phyloP scores from a whole-genome alignment of 2,888 invertebrate species.

The Endotricha flammealis region DNA sequence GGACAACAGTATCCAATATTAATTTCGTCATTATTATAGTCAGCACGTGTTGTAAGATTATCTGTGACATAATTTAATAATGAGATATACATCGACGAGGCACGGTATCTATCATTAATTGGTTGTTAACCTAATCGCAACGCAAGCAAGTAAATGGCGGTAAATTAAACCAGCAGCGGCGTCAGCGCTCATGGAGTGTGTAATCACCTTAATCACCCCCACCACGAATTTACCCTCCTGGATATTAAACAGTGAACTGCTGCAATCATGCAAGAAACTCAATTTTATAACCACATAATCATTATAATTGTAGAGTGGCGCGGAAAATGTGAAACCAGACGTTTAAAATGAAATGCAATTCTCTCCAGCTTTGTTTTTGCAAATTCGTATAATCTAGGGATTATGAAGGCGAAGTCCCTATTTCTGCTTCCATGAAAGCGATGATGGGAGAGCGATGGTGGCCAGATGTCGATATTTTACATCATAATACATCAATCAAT shows the following conservation, averaged over 20 bases:
- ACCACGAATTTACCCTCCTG: constrained; percentile 18
- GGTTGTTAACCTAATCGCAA: constrained; percentile 34
- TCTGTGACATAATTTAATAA: constrained; percentile 4
- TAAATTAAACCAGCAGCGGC: constrained; percentile 41
- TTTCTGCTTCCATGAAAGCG: no score
- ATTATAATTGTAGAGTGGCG: constrained; percentile 4
- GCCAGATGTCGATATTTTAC: no score
- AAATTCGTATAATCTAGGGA: no score
- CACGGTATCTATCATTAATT: constrained; percentile 40
- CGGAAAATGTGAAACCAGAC: not conserved
- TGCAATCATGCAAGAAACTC: constrained; percentile 8
- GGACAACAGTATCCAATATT: not conserved
- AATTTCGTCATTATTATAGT: not conserved
- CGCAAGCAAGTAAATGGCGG: constrained; percentile 29
- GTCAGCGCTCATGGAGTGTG: constrained; percentile 32
- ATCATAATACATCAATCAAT: no score
- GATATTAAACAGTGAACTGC: constrained; percentile 9
- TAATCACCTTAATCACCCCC: constrained; percentile 41
- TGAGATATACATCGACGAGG: constrained; percentile 13
- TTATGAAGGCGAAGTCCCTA: no score
- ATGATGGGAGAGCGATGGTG: no score
- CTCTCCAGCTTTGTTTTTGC: no score
- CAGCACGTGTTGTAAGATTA: no score
- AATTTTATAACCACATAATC: constrained; percentile 9
- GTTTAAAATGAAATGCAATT: no score